Conservation (phyloP, 2,113 vertebrate genomes). For the Dolichallabes microphthalmus region DNA sequence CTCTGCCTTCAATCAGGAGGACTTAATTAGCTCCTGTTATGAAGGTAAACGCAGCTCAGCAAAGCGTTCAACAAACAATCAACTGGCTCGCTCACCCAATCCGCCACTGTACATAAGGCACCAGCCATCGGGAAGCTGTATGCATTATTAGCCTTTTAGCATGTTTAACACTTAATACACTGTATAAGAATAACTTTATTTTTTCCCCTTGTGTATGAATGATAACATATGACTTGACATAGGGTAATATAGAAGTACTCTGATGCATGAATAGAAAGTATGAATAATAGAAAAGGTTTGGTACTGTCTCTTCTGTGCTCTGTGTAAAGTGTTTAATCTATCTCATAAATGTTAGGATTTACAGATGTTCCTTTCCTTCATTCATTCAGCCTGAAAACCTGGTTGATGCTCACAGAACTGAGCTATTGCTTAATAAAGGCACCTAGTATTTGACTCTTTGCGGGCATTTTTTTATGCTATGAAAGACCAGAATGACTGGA, state of each 20-base stretch:
- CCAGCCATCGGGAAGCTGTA: neutral
- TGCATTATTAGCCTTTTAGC: constrained; percentile 12
- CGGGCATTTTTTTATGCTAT: constrained; percentile 77
- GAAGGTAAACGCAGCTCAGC: constrained; percentile 73
- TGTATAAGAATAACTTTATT: constrained; percentile 13
- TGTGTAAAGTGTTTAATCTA: constrained; percentile 59
- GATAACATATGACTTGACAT: neutral
- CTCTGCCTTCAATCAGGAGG: constrained; percentile 85
- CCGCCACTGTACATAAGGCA: constrained; percentile 29
- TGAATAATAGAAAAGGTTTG: constrained; percentile 28
- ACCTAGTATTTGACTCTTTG: constrained; percentile 66
- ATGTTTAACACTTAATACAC: constrained; percentile 7
- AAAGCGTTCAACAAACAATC: constrained; percentile 63
- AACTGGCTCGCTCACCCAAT: constrained; percentile 38
- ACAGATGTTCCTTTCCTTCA: constrained; percentile 65
- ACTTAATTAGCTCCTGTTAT: constrained; percentile 88
- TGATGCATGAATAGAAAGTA: constrained; percentile 5
- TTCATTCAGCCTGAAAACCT: constrained; percentile 71
- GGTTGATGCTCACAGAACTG: constrained; percentile 50
- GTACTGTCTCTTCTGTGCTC: constrained; percentile 15
- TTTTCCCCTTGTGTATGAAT: neutral
- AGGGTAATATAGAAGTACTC: neutral
- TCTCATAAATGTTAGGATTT: constrained; percentile 73
- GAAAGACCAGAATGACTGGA: constrained; percentile 69
- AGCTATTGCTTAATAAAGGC: constrained; percentile 77